These are phyloP conservation scores for Andrena dorsata DNA, from an alignment of 2,888 invertebrate species.

Conservation along the genomic window DNA sequence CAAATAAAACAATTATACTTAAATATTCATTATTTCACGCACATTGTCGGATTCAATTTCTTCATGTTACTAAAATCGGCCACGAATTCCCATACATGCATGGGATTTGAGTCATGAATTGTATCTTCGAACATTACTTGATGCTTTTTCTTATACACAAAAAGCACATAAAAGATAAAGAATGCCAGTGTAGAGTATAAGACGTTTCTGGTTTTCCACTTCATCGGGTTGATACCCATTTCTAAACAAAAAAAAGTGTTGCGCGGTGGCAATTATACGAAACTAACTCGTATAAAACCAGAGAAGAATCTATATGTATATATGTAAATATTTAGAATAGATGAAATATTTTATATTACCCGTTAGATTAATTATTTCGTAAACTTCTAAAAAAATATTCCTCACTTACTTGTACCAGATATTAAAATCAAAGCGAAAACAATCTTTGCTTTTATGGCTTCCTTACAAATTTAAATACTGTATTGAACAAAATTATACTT, in stretches of 20 bases:
- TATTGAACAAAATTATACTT: not conserved
- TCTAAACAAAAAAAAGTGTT: conserved; percentile 29
- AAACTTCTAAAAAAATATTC: not conserved
- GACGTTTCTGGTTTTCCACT: conserved; percentile 80
- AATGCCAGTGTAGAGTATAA: conserved; percentile 68
- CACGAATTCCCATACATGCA: conserved; percentile 90
- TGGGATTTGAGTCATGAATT: conserved; percentile 87
- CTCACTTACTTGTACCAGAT: conserved; percentile 49
- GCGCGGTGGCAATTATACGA: not conserved
- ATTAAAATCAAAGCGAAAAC: conserved; percentile 5
- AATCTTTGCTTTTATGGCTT: not conserved
- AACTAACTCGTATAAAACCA: not conserved
- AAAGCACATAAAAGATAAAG: conserved; percentile 73
- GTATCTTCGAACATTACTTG: conserved; percentile 83
- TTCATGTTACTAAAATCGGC: conserved; percentile 91
- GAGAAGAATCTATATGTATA: not conserved
- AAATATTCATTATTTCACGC: conserved; percentile 81
- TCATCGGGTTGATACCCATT: conserved; percentile 81
- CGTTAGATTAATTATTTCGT: not conserved
- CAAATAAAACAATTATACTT: conserved; percentile 4
- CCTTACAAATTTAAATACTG: conserved; percentile 1
- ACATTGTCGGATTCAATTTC: conserved; percentile 91
- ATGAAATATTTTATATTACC: not conserved
- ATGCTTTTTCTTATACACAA: conserved; percentile 78
- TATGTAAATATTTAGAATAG: not conserved